Evolutionary conservation across 2,797 vertebrate species (phyloP).

Genomic region (Parambassis ranga): DNA sequence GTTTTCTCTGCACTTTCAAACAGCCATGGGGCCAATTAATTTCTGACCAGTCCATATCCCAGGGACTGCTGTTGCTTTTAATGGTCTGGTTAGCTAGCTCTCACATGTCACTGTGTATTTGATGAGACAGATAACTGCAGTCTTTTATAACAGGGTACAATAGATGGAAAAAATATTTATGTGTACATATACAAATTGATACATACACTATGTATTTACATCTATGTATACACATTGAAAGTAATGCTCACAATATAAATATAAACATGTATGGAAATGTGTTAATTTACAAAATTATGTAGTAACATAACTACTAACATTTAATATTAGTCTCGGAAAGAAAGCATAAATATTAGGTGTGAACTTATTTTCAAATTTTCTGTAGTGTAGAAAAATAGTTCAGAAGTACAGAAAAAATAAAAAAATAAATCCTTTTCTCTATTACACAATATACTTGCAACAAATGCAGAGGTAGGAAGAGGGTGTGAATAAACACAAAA

Average conservation of each 20-base stretch:
- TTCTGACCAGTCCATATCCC: constrained; percentile 77
- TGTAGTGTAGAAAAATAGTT: too few relatives aligned
- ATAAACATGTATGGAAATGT: too few relatives aligned
- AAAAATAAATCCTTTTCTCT: not conserved
- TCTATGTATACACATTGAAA: not conserved
- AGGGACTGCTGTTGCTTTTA: constrained; percentile 75
- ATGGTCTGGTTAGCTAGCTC: constrained; percentile 71
- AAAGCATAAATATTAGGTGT: too few relatives aligned
- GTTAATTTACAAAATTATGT: too few relatives aligned
- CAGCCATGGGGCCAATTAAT: constrained; percentile 80
- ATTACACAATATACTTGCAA: constrained; percentile 15
- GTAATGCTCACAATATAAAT: not conserved
- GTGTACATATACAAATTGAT: not conserved
- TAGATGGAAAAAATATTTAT: constrained; percentile 27
- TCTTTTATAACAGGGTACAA: constrained; percentile 44
- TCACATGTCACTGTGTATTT: constrained; percentile 74
- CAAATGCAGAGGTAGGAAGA: constrained; percentile 38
- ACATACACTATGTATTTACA: not conserved
- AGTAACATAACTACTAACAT: too few relatives aligned
- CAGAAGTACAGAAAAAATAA: not conserved
- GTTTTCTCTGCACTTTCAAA: constrained; percentile 74
- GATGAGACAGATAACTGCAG: constrained; percentile 70
- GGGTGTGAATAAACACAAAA: constrained; percentile 53
- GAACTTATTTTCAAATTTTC: constrained; percentile 1
- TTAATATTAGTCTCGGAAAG: too few relatives aligned